phyloP scores from a whole-genome alignment of 2,113 vertebrate species.

The Pangasianodon gigas region DNA sequence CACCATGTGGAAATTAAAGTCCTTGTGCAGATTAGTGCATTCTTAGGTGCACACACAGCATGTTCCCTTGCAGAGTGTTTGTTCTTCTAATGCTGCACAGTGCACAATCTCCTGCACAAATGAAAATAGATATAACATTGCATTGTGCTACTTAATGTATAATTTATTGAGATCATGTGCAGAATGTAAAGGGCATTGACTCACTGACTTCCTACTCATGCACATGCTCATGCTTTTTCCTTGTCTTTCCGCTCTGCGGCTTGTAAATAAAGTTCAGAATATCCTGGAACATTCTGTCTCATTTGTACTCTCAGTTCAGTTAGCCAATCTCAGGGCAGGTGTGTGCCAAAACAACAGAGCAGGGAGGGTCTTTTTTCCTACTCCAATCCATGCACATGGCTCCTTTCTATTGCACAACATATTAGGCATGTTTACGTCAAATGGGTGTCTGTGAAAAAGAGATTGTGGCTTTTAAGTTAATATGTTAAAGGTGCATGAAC shows the following conservation, averaged over 20 bases:
- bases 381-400: conserved; percentile 38
- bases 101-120: neutral
- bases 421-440: conserved; percentile 13
- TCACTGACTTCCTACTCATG: neutral
- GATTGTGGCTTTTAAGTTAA: neutral
- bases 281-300: conserved; percentile 55
- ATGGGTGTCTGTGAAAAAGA: conserved; percentile 1
- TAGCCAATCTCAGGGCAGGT: conserved; percentile 42
- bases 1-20: conserved; percentile 1
- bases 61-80: neutral
- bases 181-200: neutral
- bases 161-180: neutral
- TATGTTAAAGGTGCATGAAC: conserved; percentile 4
- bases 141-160: neutral
- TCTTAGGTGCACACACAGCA: neutral
- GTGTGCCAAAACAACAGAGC: conserved; percentile 49
- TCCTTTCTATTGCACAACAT: conserved; percentile 40
- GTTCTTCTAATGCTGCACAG: neutral
- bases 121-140: neutral
- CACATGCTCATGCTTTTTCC: neutral
- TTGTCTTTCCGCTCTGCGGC: neutral
- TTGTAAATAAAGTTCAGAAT: conserved; percentile 47
- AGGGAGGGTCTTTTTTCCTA: conserved; percentile 41
- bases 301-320: conserved; percentile 28
- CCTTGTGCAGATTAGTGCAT: neutral